phyloP scores from a whole-genome alignment of 2,113 vertebrate genomes.

The Herpailurus yagouaroundi region DNA sequence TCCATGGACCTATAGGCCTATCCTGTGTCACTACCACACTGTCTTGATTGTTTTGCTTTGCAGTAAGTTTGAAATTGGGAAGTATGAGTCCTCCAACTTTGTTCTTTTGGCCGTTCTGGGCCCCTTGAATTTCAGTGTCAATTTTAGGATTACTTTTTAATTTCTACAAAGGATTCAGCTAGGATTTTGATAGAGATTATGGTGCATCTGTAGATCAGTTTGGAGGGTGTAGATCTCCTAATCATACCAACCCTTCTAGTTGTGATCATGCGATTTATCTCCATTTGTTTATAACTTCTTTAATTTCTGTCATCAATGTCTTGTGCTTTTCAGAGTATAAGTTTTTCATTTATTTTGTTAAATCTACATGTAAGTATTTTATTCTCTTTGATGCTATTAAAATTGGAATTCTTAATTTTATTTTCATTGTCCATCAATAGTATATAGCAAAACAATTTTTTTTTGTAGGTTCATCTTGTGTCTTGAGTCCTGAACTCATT shows the following conservation, averaged over 20 bases:
- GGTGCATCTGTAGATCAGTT: not conserved
- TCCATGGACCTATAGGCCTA: not conserved
- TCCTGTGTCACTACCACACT: not conserved
- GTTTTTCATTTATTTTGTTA: not conserved
- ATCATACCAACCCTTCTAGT: not conserved
- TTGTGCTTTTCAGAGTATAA: not conserved
- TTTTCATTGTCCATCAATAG: not conserved
- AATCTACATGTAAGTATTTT: not conserved
- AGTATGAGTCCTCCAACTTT: not conserved
- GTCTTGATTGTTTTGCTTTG: not conserved
- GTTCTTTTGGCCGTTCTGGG: not conserved
- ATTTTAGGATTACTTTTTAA: not conserved
- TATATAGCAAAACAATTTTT: not conserved
- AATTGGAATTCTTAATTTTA: not conserved
- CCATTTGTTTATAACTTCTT: not conserved
- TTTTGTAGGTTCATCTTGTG: not conserved
- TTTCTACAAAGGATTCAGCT: not conserved
- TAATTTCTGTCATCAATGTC: not conserved
- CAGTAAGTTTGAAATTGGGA: not conserved
- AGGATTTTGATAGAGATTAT: not conserved
- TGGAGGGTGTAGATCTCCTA: not conserved
- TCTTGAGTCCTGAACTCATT: not conserved
- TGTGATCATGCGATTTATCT: not conserved
- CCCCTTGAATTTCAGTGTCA: not conserved
- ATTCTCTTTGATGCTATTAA: not conserved